Base-by-base conservation (phyloP, 2,888 invertebrate genomes). In the Tenthredo amoena region DNA sequence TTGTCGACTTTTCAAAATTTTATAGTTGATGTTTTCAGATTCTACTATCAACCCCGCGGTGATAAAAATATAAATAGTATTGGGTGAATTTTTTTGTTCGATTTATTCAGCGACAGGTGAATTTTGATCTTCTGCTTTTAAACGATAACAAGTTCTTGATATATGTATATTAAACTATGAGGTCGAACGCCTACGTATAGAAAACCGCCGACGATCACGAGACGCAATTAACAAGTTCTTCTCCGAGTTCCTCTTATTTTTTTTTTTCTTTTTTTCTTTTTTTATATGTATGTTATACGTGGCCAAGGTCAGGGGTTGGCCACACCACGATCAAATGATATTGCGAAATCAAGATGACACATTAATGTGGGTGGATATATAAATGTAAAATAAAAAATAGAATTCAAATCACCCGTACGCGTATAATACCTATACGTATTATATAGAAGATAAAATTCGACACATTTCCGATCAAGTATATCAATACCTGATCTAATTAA, bases 121-220 rank as follows among this genome's bases (percentile, higher is more conserved):
- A 68, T 15, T 15, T 68, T 68, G 34, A 68, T 34, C 6, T 68
- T 68, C 68, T 18, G 34, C 34, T 34, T 34, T 68, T 26, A 68
- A 68, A 68, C 68, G 68, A 68, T 68, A 68, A 68, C 68, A 68
- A 68, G 34, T 26, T 26, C 10, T 31, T 68, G 31, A 68, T 68
- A 6, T n/a, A 50, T 50, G 50, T 50, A 68, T 68, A 68, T 34
- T 34, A 18, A 34, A 34, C 34, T 18, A 68, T 62, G 21, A 68
- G 68, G 68, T 68, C 34, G 68, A 68, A 34, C 68, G 68, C 68
- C 68, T 34, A 68, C 68, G 34, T 58, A 58, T 58, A 21, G 21
- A 12, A 68, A 68, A 68, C 34, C 31, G 68, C 12, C 26, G 62
- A 21, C 26, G 26, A 26, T 26, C 26, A 26, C 62, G 62, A 62